These are phyloP conservation scores for Furnarius figulus DNA, from an alignment of 2,113 vertebrate species.

Conservation along the genomic window DNA sequence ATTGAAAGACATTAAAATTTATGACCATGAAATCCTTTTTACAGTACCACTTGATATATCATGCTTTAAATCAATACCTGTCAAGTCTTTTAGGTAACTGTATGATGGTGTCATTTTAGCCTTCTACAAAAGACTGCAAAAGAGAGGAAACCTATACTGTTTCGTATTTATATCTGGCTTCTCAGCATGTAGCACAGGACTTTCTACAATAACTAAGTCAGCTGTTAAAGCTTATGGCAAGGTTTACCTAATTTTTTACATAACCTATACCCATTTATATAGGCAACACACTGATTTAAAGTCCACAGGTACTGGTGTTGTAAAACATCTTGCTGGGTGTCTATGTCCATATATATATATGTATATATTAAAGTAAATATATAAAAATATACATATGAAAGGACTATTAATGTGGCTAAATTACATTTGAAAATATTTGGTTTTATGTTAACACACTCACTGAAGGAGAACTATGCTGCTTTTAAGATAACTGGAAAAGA, in stretches of 20 bases:
- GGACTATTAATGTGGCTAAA: not conserved
- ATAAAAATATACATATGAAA: not conserved
- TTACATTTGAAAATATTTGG: not conserved
- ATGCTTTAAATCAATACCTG: slow-evolving; percentile 78
- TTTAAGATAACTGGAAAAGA: not conserved
- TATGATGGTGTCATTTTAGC: slow-evolving; percentile 74
- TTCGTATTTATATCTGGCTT: slow-evolving; percentile 65
- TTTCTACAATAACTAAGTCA: slow-evolving; percentile 40
- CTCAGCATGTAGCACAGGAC: slow-evolving; percentile 41
- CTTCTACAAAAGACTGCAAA: slow-evolving; percentile 63
- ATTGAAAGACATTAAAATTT: slow-evolving; percentile 80
- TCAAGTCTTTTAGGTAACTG: slow-evolving; percentile 74
- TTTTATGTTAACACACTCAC: not conserved
- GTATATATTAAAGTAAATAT: not conserved
- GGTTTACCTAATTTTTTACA: slow-evolving; percentile 47
- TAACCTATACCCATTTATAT: not conserved
- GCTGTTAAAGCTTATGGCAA: slow-evolving; percentile 41
- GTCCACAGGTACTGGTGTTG: not conserved
- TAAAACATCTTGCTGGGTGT: not conserved
- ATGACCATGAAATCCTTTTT: slow-evolving; percentile 81
- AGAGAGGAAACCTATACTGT: slow-evolving; percentile 45
- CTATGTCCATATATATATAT: too few relatives aligned
- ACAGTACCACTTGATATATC: slow-evolving; percentile 75
- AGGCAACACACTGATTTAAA: slow-evolving; percentile 36
- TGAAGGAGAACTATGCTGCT: not conserved